Base-by-base conservation (phyloP, 2,888 invertebrate genomes). In the Schrankia costaestrigalis region DNA sequence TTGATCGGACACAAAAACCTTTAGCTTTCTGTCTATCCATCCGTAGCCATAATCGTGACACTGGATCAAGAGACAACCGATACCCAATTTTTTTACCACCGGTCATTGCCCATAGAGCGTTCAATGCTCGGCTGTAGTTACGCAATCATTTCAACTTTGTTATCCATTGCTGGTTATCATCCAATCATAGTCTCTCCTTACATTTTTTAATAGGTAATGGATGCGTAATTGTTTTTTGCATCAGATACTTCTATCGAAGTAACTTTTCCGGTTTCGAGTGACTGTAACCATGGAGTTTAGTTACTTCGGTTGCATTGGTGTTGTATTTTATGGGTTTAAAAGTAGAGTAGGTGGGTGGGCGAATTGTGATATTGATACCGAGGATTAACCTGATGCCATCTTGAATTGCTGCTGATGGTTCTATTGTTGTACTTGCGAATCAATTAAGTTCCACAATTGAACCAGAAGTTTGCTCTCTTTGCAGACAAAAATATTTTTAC, bases 61-160 rank as follows among this genome's bases (percentile, higher is more conserved):
- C 38, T 37, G 41, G 44, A 52, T 55, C 57, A 44, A 54, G 41
- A 50, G 52, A 34, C 56, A 54, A 43, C 50, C 47, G 41, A 55
- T 51, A 41, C 39, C 26, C n/a, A n/a, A 24, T 35, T 48, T 60
- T 69, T 64, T 69, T 69, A 66, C 55, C 56, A 26, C 46, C 70
- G 71, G 72, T 71, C 72, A 70, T 53, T 66, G 72, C 33, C 71
- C 64, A 62, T 47, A 35, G 33, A 21, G 38, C 56, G 63, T 62
- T 56, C 56, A 55, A 47, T 61, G 66, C 50, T 58, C 61, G 57
- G 35, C 27, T 23, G 29, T 14, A 14, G 41, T 64, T 67, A 55
- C 59, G 59, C 53, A 67, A 66, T 40, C 30, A 31, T 31, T 41
- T 43, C 46, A 55, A 47, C 47, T 40, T 35, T 25, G 35, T 26